A percentile compares a stretch with the other conserved stretches of the same genome.
phyloP scores from a whole-genome alignment of 2,113 vertebrate genomes.

The Sturnira hondurensis region DNA sequence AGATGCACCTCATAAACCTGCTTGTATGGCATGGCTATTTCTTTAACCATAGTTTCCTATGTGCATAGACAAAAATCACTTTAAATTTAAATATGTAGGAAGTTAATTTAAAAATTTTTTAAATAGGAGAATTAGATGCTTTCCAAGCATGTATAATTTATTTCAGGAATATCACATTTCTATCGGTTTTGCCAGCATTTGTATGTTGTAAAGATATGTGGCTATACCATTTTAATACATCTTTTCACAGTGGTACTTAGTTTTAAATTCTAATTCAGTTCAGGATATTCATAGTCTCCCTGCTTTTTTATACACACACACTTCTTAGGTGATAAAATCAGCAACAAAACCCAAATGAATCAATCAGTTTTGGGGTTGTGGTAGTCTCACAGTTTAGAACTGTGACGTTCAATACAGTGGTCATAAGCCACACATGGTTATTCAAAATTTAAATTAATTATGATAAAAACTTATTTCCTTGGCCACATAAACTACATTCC shows the following conservation, averaged over 20 bases:
- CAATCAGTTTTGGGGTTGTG: neutral
- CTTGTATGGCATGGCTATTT: neutral
- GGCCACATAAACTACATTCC: neutral
- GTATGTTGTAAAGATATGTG: neutral
- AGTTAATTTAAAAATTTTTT: constrained; percentile 11
- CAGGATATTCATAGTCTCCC: neutral
- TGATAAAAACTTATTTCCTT: neutral
- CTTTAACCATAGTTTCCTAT: constrained; percentile 16
- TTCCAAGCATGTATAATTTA: neutral
- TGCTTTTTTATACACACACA: neutral
- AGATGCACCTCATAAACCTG: neutral
- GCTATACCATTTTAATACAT: neutral
- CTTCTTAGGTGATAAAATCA: neutral
- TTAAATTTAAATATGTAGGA: neutral
- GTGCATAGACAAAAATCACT: neutral
- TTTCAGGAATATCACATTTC: neutral
- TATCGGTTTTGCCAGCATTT: neutral
- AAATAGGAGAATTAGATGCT: neutral
- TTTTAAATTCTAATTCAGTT: neutral
- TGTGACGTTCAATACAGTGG: too few species aligned
- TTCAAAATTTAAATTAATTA: neutral
- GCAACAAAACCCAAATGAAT: neutral
- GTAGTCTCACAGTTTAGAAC: neutral
- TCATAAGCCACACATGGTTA: neutral
- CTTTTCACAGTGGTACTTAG: neutral